These are phyloP conservation scores for Aphis craccivora DNA, from an alignment of 1,140 invertebrate genomes.

Conservation along the genomic window DNA sequence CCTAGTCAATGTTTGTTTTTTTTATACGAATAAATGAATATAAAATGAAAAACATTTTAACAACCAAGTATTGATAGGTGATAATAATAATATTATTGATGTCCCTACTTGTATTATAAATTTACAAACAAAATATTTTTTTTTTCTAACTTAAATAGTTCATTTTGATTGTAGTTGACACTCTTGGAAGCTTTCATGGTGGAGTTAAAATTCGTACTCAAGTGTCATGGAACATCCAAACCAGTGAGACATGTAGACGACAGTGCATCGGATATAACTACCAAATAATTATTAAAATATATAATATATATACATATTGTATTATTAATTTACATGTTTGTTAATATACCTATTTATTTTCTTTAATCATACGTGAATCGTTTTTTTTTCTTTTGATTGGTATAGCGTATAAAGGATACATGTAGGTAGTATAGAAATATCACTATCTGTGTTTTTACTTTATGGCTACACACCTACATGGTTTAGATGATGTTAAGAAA, in stretches of 20 bases:
- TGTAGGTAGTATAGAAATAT: neutral
- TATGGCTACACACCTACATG: neutral
- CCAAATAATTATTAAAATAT: neutral
- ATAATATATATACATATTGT: neutral
- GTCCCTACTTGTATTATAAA: neutral
- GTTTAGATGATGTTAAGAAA: neutral
- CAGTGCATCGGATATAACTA: constrained; percentile 30
- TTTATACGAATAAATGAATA: neutral
- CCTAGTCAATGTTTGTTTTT: neutral
- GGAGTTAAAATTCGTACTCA: constrained; percentile 78
- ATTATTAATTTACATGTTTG: neutral
- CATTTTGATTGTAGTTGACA: constrained; percentile 67
- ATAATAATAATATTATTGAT: neutral
- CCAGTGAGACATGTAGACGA: constrained; percentile 62
- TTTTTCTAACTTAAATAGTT: neutral
- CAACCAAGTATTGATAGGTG: neutral
- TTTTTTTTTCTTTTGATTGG: neutral
- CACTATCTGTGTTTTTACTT: neutral
- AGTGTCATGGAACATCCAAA: constrained; percentile 78
- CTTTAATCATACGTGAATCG: neutral
- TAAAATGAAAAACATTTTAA: neutral
- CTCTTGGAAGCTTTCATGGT: constrained; percentile 74
- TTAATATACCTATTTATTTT: neutral
- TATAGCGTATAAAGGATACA: too few relatives aligned
- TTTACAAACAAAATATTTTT: neutral